Conservation (phyloP, 2,888 invertebrate species). For the Acrocyrtus sp. region DNA sequence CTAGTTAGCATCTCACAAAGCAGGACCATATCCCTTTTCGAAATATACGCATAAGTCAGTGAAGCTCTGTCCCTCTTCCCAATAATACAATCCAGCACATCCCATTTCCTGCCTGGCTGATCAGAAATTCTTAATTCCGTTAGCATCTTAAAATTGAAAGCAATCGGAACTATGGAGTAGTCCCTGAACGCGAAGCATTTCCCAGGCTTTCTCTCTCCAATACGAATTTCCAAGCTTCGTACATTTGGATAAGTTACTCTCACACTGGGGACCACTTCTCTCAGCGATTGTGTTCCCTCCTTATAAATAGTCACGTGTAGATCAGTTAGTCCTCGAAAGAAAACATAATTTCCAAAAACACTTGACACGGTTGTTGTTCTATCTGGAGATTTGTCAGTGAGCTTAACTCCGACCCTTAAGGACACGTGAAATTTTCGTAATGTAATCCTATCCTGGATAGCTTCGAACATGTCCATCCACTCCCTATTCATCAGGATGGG, state of each 20-base stretch:
- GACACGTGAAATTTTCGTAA: conserved; percentile 2
- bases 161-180: conserved; percentile 21
- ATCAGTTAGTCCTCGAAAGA: conserved; percentile 14
- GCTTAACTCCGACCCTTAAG: conserved; percentile 4
- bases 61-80: conserved; percentile 17
- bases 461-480: conserved; percentile 20
- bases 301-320: conserved; percentile 25
- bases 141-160: conserved; percentile 25
- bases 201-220: conserved; percentile 5
- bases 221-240: conserved; percentile 11
- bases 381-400: not conserved
- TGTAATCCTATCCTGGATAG: conserved; percentile 13
- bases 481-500: conserved; percentile 17
- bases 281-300: conserved; percentile 24
- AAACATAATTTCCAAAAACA: conserved; percentile 19
- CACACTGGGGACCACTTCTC: conserved; percentile 15
- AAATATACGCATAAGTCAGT: conserved; percentile 30
- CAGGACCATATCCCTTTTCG: conserved; percentile 29
- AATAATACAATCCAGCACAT: conserved; percentile 18
- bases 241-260: conserved; percentile 24
- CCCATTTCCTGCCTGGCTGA: conserved; percentile 15
- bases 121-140: conserved; percentile 34
- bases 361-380: not conserved
- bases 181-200: conserved; percentile 26
- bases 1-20: conserved; percentile 31